Evolutionary conservation across 2,888 invertebrate species (phyloP).

Genomic region (Plutella xylostella): DNA sequence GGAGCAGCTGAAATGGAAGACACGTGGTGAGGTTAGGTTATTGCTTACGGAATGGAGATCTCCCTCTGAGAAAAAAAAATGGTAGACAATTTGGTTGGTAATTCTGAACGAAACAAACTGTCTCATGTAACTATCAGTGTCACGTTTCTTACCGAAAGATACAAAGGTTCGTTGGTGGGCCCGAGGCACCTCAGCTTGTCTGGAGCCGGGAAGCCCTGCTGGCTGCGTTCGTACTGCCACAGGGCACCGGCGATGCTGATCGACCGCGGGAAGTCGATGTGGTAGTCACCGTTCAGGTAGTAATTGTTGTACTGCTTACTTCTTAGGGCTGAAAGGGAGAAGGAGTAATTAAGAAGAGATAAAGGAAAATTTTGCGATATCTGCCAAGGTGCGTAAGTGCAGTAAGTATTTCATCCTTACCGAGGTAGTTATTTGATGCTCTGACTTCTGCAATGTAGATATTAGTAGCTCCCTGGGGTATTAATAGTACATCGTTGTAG

Average conservation of each 20-base stretch:
- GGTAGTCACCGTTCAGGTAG: slow-evolving; percentile 95
- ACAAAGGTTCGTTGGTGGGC: slow-evolving; percentile 90
- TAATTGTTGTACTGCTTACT: slow-evolving; percentile 85
- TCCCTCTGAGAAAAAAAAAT: too few relatives aligned
- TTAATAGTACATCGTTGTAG: slow-evolving; percentile 91
- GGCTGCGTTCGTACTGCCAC: slow-evolving; percentile 89
- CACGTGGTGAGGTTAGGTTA: background rate
- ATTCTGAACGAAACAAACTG: too few relatives aligned
- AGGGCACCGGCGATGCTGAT: slow-evolving; percentile 84
- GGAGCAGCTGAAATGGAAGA: slow-evolving; percentile 73
- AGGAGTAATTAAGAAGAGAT: background rate
- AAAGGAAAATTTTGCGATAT: background rate
- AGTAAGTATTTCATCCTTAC: slow-evolving; percentile 47
- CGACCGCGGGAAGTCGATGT: slow-evolving; percentile 89
- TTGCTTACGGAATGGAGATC: too few relatives aligned
- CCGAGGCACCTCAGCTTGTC: slow-evolving; percentile 88
- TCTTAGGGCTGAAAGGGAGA: slow-evolving; percentile 73
- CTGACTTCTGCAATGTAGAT: slow-evolving; percentile 82
- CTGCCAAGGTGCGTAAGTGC: background rate
- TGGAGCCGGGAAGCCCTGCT: slow-evolving; percentile 84
- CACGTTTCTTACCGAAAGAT: slow-evolving; percentile 84
- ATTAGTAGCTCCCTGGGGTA: slow-evolving; percentile 94
- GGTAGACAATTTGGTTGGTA: too few relatives aligned
- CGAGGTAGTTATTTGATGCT: slow-evolving; percentile 91
- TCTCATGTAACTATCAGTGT: too few relatives aligned